Evolutionary conservation across 2,797 vertebrate species (phyloP).

Genomic region (Tauraco hartlaubi): DNA sequence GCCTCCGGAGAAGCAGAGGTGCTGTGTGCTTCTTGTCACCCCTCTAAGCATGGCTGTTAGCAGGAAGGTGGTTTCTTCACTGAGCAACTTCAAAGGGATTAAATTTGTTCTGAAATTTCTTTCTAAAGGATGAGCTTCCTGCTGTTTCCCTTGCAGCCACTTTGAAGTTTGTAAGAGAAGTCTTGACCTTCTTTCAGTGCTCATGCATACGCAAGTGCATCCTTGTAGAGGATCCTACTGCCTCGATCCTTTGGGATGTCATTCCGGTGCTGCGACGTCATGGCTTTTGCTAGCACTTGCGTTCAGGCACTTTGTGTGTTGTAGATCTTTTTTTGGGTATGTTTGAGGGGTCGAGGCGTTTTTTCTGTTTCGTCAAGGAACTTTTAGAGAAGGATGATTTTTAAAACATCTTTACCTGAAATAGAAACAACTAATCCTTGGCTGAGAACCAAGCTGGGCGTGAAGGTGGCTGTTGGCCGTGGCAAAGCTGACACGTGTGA

Average conservation of each 20-base stretch:
- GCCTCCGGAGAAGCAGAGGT: background rate
- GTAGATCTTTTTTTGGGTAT: background rate
- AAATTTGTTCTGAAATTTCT: background rate
- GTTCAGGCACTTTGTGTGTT: background rate
- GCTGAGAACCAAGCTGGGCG: background rate
- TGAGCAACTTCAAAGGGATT: background rate
- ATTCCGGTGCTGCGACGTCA: background rate
- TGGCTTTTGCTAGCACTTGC: background rate
- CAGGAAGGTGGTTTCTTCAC: background rate
- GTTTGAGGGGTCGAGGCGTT: background rate
- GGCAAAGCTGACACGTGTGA: background rate
- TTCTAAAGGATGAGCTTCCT: background rate
- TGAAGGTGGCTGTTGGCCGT: background rate
- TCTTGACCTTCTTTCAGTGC: background rate
- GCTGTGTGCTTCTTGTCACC: background rate
- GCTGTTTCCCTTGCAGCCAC: background rate
- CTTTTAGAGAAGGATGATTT: background rate
- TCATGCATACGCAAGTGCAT: fast-evolving
- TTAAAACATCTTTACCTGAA: background rate
- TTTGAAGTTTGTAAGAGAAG: background rate
- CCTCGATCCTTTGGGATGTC: fast-evolving
- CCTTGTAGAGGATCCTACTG: background rate
- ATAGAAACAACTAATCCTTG: background rate
- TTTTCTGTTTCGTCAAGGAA: background rate
- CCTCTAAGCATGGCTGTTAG: background rate